Base-by-base conservation (phyloP, 2,113 vertebrate genomes). In the Silurus asotus region DNA sequence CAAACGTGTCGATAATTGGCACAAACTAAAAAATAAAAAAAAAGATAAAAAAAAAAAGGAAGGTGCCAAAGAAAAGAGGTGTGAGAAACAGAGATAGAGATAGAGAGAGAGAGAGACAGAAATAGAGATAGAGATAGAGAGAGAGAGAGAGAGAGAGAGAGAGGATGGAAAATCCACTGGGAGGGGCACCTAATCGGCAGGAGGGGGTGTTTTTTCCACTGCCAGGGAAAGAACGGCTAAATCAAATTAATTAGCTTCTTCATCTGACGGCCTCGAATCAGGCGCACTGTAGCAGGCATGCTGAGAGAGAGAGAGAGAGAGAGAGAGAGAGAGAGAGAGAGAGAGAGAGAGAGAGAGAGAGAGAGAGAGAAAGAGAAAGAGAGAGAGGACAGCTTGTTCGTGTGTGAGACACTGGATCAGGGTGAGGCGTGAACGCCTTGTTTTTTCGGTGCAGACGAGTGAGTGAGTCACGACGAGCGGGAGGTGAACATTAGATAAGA, bases 161-260 rank as follows among this genome's bases (percentile, higher is more conserved):
- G 93, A 93, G 92, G 91, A 91, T 94, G 94, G 94, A 95, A 95
- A 95, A 94, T 94, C 92, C 89, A 91, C 88, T 89, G 94, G 94
- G 93, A 94, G 94, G 94, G 93, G 94, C 90, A 90, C 77, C 82
- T 92, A 93, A 93, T 93, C 91, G 25, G 89, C 28, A 69, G 83
- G 67, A 48, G 87, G 51, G 51, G 90, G 88, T 92, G 92, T 84
- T 93, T 95, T 94, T 95, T 94, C 93, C 93, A 93, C 93, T 93
- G 93, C 92, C 92, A 92, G 86, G 92, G 91, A 92, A 93, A 91
- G 92, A 92, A 92, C 84, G 87, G 92, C 92, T 94, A 95, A 95
- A 95, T 95, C 95, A 94, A 95, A 95, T 95, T 94, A 95, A 95
- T 95, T 95, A 95, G 94, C 94, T 95, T 93, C 93, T 95, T 94